phyloP scores from a whole-genome alignment of 2,113 vertebrate species.

The Rynchops niger region DNA sequence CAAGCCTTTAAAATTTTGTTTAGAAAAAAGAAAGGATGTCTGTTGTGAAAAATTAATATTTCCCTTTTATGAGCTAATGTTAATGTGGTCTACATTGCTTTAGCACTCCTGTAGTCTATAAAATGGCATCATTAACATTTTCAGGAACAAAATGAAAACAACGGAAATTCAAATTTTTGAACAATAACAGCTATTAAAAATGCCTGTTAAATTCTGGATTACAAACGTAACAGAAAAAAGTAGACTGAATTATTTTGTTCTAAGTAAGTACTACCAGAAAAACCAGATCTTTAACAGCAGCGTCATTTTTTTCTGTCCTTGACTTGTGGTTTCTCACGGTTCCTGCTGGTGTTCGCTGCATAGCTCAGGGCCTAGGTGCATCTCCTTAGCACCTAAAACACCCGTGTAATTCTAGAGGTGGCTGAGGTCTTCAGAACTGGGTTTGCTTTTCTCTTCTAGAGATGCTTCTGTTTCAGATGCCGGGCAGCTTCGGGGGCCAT shows the following conservation, averaged over 20 bases:
- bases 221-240: neutral
- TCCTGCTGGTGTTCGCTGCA: neutral
- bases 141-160: neutral
- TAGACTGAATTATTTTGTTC: neutral
- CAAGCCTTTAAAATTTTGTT: neutral
- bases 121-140: slow-evolving; percentile 33
- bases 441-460: neutral
- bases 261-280: neutral
- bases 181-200: neutral
- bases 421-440: neutral
- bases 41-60: slow-evolving; percentile 16
- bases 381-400: neutral
- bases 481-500: neutral
- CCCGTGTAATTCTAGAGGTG: neutral
- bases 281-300: neutral
- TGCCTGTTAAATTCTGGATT: neutral
- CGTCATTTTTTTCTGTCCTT: neutral
- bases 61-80: neutral
- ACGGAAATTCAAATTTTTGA: neutral
- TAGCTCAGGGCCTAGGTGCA: neutral
- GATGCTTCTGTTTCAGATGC: neutral
- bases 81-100: neutral
- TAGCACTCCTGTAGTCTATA: neutral
- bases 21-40: neutral
- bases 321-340: neutral